Evolutionary conservation across 2,797 vertebrate genomes (phyloP), one percentile per base, ranked within the genome.

Genomic region (Catostomus latipinnis): DNA sequence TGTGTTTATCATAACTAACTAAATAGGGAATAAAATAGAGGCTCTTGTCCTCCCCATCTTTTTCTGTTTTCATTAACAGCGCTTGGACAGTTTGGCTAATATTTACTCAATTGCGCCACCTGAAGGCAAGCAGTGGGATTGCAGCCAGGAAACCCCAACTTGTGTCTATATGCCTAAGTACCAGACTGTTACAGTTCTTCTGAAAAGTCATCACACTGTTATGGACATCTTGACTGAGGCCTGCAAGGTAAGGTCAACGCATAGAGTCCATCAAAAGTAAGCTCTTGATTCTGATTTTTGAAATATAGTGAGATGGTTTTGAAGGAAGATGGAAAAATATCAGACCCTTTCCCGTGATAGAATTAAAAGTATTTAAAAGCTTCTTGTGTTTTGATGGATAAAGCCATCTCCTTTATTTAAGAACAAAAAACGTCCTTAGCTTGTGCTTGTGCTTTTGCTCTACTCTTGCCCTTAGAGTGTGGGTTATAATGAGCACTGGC

Each of bases 211-310:
- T 57, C 90, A 94, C 86, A 90, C 84, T 6, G 92, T 95, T 16
- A 92, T 93, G 68, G 95, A 96, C 66, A 83, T 96, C 82, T 84
- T 96, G 78, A 83, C 88, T 46, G 67, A 93, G 83, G 94, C 93
- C 0, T 96, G 95, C 91, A 94, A 95, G 95, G 96, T 96, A 92
- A 65, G 74, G 34, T 58, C 61, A 18, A 9, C 6, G 49, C 61
- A 65, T 34, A 54, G 0, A 18, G 49, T 10, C 58, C n/a, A 14
- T 57, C 34, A 3, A 34, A 34, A 34, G 34, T 34, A 34, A 34
- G 34, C 2, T 34, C 1, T 34, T 34, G 34, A 34, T 34, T 34
- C 34, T 34, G 34, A 34, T 34, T 34, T 34, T 34, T 34, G 2
- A 34, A 34, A 34, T 34, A 34, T 34, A 34, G 4, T 34, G 34